Conservation (phyloP, 2,888 invertebrate species). For the Tetropium fuscum region DNA sequence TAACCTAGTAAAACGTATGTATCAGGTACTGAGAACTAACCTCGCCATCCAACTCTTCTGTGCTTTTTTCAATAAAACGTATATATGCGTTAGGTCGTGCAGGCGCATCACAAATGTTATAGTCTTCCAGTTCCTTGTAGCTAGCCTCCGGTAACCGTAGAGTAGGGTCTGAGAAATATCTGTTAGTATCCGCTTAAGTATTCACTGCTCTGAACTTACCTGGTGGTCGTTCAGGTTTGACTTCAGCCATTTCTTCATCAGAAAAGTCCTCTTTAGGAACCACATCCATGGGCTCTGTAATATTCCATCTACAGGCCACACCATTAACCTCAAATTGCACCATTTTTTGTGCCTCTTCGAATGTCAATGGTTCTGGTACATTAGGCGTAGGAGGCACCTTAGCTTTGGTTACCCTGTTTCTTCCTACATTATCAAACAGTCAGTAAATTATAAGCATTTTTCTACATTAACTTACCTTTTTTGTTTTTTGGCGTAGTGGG, state of each 20-base stretch:
- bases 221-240: constrained; percentile 64
- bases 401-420: constrained; percentile 53
- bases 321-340: constrained; percentile 91
- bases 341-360: constrained; percentile 86
- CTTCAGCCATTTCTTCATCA: constrained; percentile 65
- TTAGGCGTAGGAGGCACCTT: constrained; percentile 63
- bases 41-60: constrained; percentile 93
- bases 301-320: constrained; percentile 65
- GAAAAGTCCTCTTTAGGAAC: constrained; percentile 76
- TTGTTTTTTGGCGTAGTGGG: constrained; percentile 72
- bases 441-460: background rate
- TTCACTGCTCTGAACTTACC: constrained; percentile 12
- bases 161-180: constrained; percentile 8
- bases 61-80: constrained; percentile 93
- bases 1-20: background rate
- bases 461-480: constrained; percentile 64
- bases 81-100: constrained; percentile 90
- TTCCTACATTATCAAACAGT: constrained; percentile 29
- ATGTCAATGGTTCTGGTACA: constrained; percentile 80
- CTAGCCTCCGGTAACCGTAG: constrained; percentile 73
- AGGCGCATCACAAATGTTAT: constrained; percentile 86
- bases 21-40: constrained; percentile 39
- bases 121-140: constrained; percentile 79
- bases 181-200: constrained; percentile 9
- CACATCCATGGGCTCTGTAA: constrained; percentile 75